Evolutionary conservation across 2,888 invertebrate genomes (phyloP), one percentile per base, ranked within the genome.

Genomic region (Cheilosia variabilis): DNA sequence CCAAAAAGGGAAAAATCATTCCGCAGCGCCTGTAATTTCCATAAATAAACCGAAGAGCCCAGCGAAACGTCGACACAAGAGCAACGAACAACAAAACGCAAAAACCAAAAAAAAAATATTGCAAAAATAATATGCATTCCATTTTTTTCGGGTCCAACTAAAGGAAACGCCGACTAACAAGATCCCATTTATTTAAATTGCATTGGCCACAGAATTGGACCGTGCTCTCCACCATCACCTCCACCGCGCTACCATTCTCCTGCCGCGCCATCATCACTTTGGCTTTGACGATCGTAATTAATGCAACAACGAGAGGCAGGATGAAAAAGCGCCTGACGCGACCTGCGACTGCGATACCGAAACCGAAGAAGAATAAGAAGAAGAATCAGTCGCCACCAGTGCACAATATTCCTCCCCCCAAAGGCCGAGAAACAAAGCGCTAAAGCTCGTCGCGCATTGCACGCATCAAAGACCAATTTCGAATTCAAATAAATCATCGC

Each of bases 121-220:
- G 41, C 53, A 68, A 86, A 84, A 72, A 77, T 81, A 86, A 86
- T 86, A 86, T 86, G 86, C 86, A 86, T 86, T 86, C 86, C 86
- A 81, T 86, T 86, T 84, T 37, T 86, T 80, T 31, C 76, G 27
- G 71, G 50, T 66, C 68, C 71, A 71, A 81, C 72, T 86, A 77
- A 77, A 81, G 57, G 24, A 77, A 77, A 77, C 76, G 76, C 86
- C 86, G 86, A 86, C 86, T 86, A 86, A 86, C 86, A 86, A 86
- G 86, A 86, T 86, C 81, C 86, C 86, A 86, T 86, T 86, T 86
- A 86, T 86, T 86, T 86, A 86, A 86, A 86, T 86, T 86, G 86
- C 86, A 81, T 86, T 86, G 81, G 76, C 81, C 81, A 77, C 86
- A 80, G 81, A 86, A 86, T 81, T 81, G 86, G 86, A 89, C 88